Evolutionary conservation across 2,797 vertebrate species (phyloP), one percentile per base, ranked within the genome.

Genomic region (Melanogrammus aeglefinus): DNA sequence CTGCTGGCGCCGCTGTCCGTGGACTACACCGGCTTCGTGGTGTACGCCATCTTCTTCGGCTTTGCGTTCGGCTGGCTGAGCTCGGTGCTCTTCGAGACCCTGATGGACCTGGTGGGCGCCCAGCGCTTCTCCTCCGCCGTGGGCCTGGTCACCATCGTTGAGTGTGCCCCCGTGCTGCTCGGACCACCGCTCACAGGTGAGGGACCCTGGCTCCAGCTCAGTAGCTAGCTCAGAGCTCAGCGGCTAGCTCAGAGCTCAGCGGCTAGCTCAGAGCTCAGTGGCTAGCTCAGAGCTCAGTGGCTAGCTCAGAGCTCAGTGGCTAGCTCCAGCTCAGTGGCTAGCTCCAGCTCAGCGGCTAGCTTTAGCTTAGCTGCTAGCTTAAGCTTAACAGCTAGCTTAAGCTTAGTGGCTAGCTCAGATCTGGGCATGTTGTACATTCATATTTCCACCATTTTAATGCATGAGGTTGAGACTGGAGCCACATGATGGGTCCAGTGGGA

Each of bases 11-110:
- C 98, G 0, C 21, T 94, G 24, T 92, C 97, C 0, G 85, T 81
- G 1, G 93, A 83, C 89, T 99, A 97, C 2, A 13, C 90, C 0
- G 96, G 96, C 0, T 97, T 99, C 74, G 95, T 96, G 72, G 16
- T 98, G 63, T 99, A 99, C 6, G 94, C 97, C 0, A 93, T 96
- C 66, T 96, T 99, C 92, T 98, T 99, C 0, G 97, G 98, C 16
- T 96, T 97, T 76, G 97, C 97, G 0, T 99, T 99, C 0, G 98
- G 98, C 76, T 99, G 97, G 98, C 94, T 99, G 66, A 99, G 97
- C 76, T 92, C 97, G 0, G 96, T 99, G 71, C 88, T 99, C 3
- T 99, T 99, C 33, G 98, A 99, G 94, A 99, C 97, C 0, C 91
- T 99, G 87, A 99, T 98, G 97, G 98, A 99, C 81, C 94, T 99